Evolutionary conservation across 2,113 vertebrate genomes (phyloP).

Genomic region (Crotalus horridus): DNA sequence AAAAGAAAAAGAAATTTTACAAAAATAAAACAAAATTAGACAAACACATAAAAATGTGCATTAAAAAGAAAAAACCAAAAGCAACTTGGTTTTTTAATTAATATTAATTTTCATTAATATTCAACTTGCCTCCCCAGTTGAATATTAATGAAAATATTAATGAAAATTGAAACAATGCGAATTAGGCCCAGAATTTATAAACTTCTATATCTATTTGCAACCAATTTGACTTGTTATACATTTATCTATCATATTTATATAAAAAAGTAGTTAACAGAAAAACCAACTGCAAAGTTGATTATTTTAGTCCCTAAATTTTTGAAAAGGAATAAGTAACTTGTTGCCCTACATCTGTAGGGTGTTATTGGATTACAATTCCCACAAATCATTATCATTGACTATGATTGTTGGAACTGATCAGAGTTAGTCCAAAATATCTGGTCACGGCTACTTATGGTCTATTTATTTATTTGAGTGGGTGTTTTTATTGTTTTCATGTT

Average conservation of each 20-base stretch:
- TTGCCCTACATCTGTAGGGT: background rate
- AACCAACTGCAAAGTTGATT: background rate
- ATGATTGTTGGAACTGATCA: background rate
- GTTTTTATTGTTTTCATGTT: background rate
- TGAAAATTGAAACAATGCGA: background rate
- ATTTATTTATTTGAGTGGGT: background rate
- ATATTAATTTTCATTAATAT: too few relatives aligned
- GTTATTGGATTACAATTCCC: background rate
- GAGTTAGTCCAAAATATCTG: background rate
- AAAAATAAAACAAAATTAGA: background rate
- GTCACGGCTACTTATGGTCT: background rate
- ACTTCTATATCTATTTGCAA: background rate
- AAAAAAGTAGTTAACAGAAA: background rate
- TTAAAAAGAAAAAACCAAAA: background rate
- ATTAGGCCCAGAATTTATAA: background rate
- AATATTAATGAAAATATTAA: background rate
- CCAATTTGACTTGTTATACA: background rate
- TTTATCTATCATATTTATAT: background rate
- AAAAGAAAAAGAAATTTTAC: background rate
- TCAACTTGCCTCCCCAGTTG: background rate
- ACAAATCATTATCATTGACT: background rate
- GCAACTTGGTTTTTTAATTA: too few relatives aligned
- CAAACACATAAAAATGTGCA: background rate
- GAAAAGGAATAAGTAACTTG: background rate
- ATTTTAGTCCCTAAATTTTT: background rate